Conservation (phyloP, 2,113 vertebrate species). For the Columbina picui region DNA sequence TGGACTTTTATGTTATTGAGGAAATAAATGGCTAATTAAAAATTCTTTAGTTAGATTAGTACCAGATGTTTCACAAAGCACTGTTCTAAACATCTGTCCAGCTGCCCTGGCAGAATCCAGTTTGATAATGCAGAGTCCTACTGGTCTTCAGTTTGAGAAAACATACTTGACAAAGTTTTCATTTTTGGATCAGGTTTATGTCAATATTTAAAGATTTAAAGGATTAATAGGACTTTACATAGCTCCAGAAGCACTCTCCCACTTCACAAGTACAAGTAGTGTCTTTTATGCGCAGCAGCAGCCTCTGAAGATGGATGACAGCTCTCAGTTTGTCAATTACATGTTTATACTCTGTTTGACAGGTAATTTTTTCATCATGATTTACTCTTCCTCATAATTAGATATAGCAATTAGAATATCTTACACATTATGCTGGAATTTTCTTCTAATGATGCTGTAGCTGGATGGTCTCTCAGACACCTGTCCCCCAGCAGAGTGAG, state of each 20-base stretch:
- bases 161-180: not conserved
- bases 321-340: not conserved
- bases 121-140: not conserved
- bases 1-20: not conserved
- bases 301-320: not conserved
- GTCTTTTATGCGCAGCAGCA: not conserved
- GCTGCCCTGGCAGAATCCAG: not conserved
- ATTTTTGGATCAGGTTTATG: not conserved
- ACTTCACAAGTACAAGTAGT: not conserved
- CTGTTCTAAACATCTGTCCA: not conserved
- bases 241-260: not conserved
- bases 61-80: not conserved
- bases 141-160: not conserved
- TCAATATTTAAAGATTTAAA: not conserved
- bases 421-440: not conserved
- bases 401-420: not conserved
- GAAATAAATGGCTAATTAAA: not conserved
- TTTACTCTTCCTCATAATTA: constrained; percentile 20
- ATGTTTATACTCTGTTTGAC: not conserved
- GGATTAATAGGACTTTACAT: not conserved
- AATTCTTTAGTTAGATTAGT: not conserved
- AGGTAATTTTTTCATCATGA: not conserved
- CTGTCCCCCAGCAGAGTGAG: not conserved
- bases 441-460: not conserved
- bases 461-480: not conserved